Evolutionary conservation across 2,113 vertebrate species (phyloP), one percentile per base, ranked within the genome.

Genomic region (Acanthochromis polyacanthus): DNA sequence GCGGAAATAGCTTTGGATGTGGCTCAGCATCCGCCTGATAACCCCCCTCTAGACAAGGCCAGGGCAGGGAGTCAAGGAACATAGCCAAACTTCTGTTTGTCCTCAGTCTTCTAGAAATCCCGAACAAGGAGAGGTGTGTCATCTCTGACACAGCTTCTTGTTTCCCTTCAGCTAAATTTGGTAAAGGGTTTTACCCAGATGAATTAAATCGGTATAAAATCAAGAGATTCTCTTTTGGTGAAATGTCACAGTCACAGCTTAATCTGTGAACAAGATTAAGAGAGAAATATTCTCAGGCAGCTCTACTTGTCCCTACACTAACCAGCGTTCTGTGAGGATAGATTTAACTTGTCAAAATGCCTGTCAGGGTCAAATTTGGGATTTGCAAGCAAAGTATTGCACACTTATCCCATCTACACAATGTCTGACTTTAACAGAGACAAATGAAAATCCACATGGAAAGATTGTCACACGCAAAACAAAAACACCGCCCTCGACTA

Each of bases 391-490:
- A 84, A 86, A 81, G 65, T 52, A 25, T 60, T 46, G 78, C 71
- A 82, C 84, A 87, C 80, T 89, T 70, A 91, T 90, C 86, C 88
- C 77, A 50, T 80, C 88, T 82, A 76, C 85, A 86, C 90, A 69
- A 73, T 45, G 61, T 73, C 75, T 59, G 78, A 88, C 64, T 91
- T 80, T 84, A 89, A 89, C 83, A 25, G 80, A 59, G 66, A 84
- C 84, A 79, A 86, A 90, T 84, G 80, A 83, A 87, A 88, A 87
- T 89, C 81, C 89, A 84, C 88, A 88, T 75, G 84, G 79, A 91
- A 81, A 82, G 78, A 88, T 72, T 86, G 84, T 85, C 80, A 71
- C 80, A 77, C 68, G 65, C 59, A 67, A 83, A 83, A 74, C 72
- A 83, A 65, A 25, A 89, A 81, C 73, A 62, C 61, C 51, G 59